Evolutionary conservation across 2,888 invertebrate genomes (phyloP), one percentile per base, ranked within the genome.

Genomic region (Anoncus sp.): DNA sequence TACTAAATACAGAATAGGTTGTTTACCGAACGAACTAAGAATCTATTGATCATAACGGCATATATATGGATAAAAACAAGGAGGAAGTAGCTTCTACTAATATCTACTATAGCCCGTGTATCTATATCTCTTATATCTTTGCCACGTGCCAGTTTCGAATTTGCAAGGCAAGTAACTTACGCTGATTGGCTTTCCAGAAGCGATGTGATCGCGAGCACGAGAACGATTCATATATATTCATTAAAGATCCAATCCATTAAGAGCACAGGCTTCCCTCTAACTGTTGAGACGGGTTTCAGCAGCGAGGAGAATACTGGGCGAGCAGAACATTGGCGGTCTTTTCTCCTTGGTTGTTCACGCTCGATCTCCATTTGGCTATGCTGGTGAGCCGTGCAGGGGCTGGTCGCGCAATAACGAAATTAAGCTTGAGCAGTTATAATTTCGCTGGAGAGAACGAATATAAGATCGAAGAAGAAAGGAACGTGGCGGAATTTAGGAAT

Each of bases 161-260:
- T 60, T 74, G 73, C 66, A 66, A 67, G 43, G 62, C 60, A 38
- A 77, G 75, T 77, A 63, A 79, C 70, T 79, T 69, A 62, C 70
- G 22, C 49, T 57, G 76, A 81, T 81, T 81, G 74, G 74, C 55
- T 77, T 63, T 38, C 27, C 59, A 35, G 51, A 18, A 66, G 65
- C 16, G n/a, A 45, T 75, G n/a, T 24, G 38, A 62, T 49, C 22
- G 66, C 62, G 16, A 53, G 45, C 49, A 27, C 65, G 47, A 77
- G 27, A 73, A 65, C 66, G 69, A 72, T 74, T 74, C 74, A 76
- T 79, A 78, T 76, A 75, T 76, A 74, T 81, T 74, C 79, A 72
- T 72, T 81, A 67, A 76, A 79, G 71, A 81, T 77, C 74, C 79
- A 79, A 79, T 81, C 75, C 76, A 79, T 79, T 81, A 81, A 70